Percentiles rank a stretch among this genome's conserved stretches.
phyloP scores from a whole-genome alignment of 2,888 invertebrate genomes.

The Lepidochitona cinerea region DNA sequence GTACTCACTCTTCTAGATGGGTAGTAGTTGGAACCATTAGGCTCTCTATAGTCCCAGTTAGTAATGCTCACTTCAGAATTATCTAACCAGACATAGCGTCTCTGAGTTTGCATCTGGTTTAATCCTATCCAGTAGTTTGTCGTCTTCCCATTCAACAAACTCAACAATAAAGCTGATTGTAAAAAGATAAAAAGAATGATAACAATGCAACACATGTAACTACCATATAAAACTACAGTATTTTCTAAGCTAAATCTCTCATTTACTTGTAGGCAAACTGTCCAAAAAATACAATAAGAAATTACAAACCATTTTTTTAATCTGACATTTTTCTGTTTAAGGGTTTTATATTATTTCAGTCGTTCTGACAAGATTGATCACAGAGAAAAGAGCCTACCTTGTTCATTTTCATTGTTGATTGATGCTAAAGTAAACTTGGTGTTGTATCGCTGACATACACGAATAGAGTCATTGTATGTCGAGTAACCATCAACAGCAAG shows the following conservation, averaged over 20 bases:
- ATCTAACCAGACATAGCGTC: conserved; percentile 19
- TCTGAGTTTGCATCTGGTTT: background rate
- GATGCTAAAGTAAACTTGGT: background rate
- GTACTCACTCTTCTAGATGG: too few relatives aligned
- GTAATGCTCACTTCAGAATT: conserved; percentile 19
- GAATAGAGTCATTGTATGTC: background rate
- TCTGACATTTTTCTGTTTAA: too few relatives aligned
- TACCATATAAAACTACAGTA: too few relatives aligned
- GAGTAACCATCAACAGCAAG: background rate
- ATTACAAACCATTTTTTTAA: too few relatives aligned
- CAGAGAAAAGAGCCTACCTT: background rate
- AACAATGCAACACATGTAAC: too few relatives aligned
- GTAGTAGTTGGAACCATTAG: conserved; percentile 12
- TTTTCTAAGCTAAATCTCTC: too few relatives aligned
- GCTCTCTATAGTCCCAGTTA: conserved; percentile 23
- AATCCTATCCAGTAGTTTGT: conserved; percentile 12
- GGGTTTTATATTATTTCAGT: too few relatives aligned
- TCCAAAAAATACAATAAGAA: too few relatives aligned
- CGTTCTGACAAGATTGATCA: too few relatives aligned
- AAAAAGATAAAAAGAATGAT: too few relatives aligned
- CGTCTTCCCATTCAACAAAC: conserved; percentile 3
- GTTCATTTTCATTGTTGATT: background rate
- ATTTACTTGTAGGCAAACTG: too few relatives aligned
- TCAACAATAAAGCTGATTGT: conserved; percentile 7
- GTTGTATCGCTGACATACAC: background rate